A percentile compares a stretch with the other conserved stretches of the same genome.
phyloP scores from a whole-genome alignment of 2,797 vertebrate species.

The Lutjanus argentimaculatus region DNA sequence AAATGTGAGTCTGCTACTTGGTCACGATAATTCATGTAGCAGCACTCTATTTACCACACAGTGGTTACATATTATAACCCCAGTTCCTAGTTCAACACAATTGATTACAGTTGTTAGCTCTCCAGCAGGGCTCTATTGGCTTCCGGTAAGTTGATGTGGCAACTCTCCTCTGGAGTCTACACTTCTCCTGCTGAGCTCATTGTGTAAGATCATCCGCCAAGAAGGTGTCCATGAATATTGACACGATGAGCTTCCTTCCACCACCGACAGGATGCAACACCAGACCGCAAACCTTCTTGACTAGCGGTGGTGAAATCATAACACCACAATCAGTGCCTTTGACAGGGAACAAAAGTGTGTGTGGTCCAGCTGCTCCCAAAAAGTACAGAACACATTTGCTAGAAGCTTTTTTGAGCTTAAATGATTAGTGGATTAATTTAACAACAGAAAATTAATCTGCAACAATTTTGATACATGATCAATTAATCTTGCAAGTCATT shows the following conservation, averaged over 20 bases:
- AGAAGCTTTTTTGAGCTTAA: neutral
- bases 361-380: neutral
- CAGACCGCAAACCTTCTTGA: neutral
- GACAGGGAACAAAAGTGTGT: neutral
- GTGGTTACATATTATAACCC: conserved; percentile 10
- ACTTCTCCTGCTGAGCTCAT: conserved; percentile 2
- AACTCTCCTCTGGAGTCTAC: conserved; percentile 19
- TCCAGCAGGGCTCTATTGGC: conserved; percentile 11
- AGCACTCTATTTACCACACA: neutral
- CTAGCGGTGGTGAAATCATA: neutral
- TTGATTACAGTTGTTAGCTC: conserved; percentile 11
- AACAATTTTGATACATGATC: neutral
- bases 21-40: too few species aligned
- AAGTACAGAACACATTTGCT: neutral
- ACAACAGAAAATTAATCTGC: neutral
- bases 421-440: neutral
- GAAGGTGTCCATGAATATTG: conserved; percentile 7
- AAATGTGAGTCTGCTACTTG: too few species aligned
- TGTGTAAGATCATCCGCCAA: conserved; percentile 3
- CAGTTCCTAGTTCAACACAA: conserved; percentile 3
- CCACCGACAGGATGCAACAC: neutral
- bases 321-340: neutral
- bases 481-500: neutral
- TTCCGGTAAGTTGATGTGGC: conserved; percentile 30
- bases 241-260: conserved; percentile 3